phyloP scores from a whole-genome alignment of 1,140 invertebrate genomes.

The Wasmannia auropunctata region DNA sequence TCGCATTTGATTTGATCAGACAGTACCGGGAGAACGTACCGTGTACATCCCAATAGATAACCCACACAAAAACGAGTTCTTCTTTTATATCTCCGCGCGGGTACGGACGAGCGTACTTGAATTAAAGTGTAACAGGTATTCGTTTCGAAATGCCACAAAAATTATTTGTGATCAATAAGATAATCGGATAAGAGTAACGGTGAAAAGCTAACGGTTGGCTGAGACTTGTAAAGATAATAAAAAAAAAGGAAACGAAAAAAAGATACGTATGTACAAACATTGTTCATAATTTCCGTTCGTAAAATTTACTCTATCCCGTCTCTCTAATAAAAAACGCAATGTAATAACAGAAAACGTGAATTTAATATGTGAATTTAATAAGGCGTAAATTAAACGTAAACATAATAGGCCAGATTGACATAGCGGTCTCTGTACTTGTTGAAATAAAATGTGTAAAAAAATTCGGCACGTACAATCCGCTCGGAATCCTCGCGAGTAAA shows the following conservation, averaged over 20 bases:
- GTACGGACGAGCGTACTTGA: neutral
- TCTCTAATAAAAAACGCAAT: neutral
- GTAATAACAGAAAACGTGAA: slow-evolving; percentile 23
- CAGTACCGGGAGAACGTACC: slow-evolving; percentile 28
- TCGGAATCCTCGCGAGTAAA: slow-evolving; percentile 33
- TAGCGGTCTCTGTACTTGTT: neutral
- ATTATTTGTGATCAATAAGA: slow-evolving; percentile 29
- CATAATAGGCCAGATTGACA: neutral
- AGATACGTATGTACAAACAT: neutral
- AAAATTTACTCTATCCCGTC: neutral
- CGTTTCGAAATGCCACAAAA: neutral
- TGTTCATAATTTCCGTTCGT: neutral
- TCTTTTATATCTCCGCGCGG: neutral
- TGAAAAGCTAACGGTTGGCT: neutral
- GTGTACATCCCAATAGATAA: neutral
- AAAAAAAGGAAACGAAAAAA: no score
- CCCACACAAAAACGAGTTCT: slow-evolving; percentile 18
- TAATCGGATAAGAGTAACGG: slow-evolving; percentile 45
- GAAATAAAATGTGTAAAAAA: slow-evolving; percentile 49
- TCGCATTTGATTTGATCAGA: slow-evolving; percentile 44
- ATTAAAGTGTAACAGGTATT: neutral
- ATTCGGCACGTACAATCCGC: slow-evolving; percentile 66
- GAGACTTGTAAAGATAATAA: neutral
- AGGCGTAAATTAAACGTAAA: slow-evolving; percentile 33
- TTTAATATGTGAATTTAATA: slow-evolving; percentile 14